These are phyloP conservation scores for Hyles euphorbiae DNA, from an alignment of 1,140 invertebrate species.

Conservation along the genomic window DNA sequence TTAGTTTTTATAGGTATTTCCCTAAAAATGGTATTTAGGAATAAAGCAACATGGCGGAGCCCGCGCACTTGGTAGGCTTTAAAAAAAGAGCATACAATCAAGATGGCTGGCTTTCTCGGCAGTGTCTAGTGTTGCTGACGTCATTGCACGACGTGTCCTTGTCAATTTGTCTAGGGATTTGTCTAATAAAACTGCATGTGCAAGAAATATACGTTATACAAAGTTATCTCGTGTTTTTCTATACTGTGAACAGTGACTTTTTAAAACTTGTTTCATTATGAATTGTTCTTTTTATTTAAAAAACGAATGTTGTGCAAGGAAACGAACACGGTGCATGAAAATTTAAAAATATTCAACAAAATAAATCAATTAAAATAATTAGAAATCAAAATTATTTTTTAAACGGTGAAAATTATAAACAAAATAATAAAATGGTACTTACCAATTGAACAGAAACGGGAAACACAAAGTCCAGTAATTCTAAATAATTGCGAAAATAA, in stretches of 20 bases:
- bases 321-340: too few species aligned
- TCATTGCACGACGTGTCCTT: conserved; percentile 69
- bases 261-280: not conserved
- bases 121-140: conserved; percentile 69
- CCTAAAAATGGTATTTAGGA: conserved; percentile 8
- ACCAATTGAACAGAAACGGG: conserved; percentile 54
- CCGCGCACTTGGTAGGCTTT: conserved; percentile 62
- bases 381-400: conserved; percentile 9
- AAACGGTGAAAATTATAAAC: conserved; percentile 16
- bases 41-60: conserved; percentile 47
- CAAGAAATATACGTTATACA: conserved; percentile 27
- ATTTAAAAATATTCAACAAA: too few species aligned
- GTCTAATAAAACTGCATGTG: conserved; percentile 28
- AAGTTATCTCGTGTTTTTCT: conserved; percentile 20
- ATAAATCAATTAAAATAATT: not conserved
- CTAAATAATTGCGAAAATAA: conserved; percentile 45
- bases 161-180: conserved; percentile 45
- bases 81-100: conserved; percentile 63
- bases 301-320: too few species aligned
- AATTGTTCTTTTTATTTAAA: too few species aligned
- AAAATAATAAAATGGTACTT: conserved; percentile 47
- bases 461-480: conserved; percentile 62
- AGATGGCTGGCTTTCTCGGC: conserved; percentile 69
- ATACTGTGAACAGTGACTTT: conserved; percentile 8
- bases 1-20: not conserved